These are phyloP conservation scores for Sprattus sprattus DNA, from an alignment of 2,113 vertebrate genomes.

Conservation along the genomic window DNA sequence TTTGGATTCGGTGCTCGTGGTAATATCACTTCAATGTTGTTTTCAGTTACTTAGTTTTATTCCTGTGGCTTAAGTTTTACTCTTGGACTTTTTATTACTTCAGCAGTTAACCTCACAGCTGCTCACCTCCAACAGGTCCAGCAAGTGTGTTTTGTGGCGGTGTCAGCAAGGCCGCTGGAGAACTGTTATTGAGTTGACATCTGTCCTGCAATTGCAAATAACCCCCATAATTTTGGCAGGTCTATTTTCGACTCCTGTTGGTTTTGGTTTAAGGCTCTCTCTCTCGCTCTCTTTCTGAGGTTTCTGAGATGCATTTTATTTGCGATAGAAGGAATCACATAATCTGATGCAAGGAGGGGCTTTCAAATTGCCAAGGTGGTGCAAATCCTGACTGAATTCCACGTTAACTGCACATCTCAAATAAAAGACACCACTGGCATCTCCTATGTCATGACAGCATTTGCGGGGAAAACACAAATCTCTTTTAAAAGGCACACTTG, in stretches of 20 bases:
- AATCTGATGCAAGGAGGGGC: background rate
- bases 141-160: background rate
- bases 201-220: constrained; percentile 7
- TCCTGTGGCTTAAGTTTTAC: background rate
- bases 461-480: background rate
- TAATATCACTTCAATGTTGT: background rate
- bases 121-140: background rate
- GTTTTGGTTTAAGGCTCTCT: background rate
- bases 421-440: background rate
- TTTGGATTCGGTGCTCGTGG: background rate
- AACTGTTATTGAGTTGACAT: constrained; percentile 2
- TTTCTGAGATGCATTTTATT: background rate
- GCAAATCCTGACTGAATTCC: background rate
- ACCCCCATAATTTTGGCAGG: background rate
- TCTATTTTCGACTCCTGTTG: constrained; percentile 11
- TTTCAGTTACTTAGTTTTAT: background rate
- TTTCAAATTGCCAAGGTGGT: background rate
- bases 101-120: background rate
- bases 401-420: background rate
- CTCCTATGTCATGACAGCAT: background rate
- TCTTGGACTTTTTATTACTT: background rate
- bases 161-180: background rate
- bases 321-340: background rate
- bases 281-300: background rate
- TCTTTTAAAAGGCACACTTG: background rate